Evolutionary conservation across 2,888 invertebrate species (phyloP), one percentile per base, ranked within the genome.

Genomic region (Aricia artaxerxes): DNA sequence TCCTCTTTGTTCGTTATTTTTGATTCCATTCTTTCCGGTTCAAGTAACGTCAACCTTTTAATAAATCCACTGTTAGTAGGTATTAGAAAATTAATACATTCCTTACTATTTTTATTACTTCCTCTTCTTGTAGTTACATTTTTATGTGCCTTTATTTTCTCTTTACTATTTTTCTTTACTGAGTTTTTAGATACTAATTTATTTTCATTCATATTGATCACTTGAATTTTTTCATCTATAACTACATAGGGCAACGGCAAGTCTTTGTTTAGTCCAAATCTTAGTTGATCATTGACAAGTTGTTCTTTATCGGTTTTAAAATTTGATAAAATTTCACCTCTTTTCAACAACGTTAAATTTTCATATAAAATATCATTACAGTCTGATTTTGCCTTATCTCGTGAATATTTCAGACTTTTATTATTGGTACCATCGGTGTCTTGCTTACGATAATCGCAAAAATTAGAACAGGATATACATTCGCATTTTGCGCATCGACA

Each of bases 281-380:
- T 35, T 13, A 69, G 6, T 69, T 69, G 69, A 69, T 38, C 35
- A 69, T 69, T 69, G 9, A 13, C 35, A 69, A 35, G 69, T 9
- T 69, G 11, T 13, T 35, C 13, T 69, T 35, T 69, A 69, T 69
- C 35, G 11, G 35, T 69, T 69, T 69, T 69, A 13, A 38, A 69
- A 69, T 69, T 69, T 69, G 69, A 13, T 69, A 53, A 9, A 82
- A 31, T 31, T 79, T 80, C 11, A 80, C 81, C 53, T 79, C 82
- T 73, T 78, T 81, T 69, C 69, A 38, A 35, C 69, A 69, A 38
- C 13, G 35, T 69, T 69, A 73, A 31, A 35, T 64, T 76, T 53
- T 79, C 78, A 82, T 79, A 80, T 78, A 79, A 83, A 85, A 57
- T 69, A 35, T 69, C 69, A 16, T 38, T 35, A 31, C 35, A 38